Conservation (phyloP, 2,888 invertebrate genomes). For the Aproaerema taeniolella region DNA sequence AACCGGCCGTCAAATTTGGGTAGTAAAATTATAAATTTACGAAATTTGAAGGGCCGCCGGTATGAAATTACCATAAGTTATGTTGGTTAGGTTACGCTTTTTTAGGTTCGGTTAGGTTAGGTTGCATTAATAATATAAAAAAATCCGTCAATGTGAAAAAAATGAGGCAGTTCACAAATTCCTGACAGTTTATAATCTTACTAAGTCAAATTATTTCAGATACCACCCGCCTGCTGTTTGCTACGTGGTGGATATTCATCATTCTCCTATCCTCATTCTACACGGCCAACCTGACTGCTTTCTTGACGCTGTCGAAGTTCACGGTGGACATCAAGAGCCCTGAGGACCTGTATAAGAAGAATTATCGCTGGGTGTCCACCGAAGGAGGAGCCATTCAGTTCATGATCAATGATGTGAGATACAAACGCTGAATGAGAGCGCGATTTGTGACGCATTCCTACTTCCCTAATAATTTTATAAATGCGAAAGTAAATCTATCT, state of each 20-base stretch:
- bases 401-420: conserved; percentile 77
- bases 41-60: too few relatives aligned
- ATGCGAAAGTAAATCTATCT: too few relatives aligned
- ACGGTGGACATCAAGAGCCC: conserved; percentile 86
- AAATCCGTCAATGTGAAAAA: too few relatives aligned
- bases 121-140: too few relatives aligned
- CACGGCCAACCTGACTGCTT: conserved; percentile 93
- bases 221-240: conserved; percentile 88
- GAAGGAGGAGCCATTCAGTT: conserved; percentile 84
- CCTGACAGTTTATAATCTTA: too few relatives aligned
- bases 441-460: not conserved
- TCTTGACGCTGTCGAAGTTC: conserved; percentile 90
- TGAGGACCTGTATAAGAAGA: conserved; percentile 80
- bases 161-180: too few relatives aligned
- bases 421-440: too few relatives aligned
- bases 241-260: conserved; percentile 95
- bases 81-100: too few relatives aligned
- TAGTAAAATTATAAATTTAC: too few relatives aligned
- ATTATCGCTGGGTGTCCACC: conserved; percentile 83
- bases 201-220: conserved; percentile 73
- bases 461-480: not conserved
- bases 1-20: too few relatives aligned
- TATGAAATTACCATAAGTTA: too few relatives aligned
- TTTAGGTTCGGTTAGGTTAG: too few relatives aligned
- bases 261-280: conserved; percentile 92